Evolutionary conservation across 2,888 invertebrate genomes (phyloP).

Genomic region (Lasius platythorax): DNA sequence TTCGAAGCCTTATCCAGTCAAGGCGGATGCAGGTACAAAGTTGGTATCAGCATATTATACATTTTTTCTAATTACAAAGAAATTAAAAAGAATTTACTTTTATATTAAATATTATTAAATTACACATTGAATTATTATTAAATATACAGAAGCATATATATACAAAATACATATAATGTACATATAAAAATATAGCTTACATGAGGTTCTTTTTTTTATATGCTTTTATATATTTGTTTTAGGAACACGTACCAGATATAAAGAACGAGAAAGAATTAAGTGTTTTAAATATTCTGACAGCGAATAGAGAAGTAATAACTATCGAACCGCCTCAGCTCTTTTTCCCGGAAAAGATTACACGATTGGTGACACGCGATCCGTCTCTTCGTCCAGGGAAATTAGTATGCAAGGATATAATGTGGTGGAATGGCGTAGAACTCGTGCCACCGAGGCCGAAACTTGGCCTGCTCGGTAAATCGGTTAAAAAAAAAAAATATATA

Average conservation of each 20-base stretch:
- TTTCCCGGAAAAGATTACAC: constrained; percentile 90
- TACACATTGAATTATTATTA: no score
- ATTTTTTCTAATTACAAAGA: background rate
- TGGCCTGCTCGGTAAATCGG: constrained; percentile 87
- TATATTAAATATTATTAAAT: background rate
- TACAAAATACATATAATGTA: background rate
- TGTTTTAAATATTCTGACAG: constrained; percentile 88
- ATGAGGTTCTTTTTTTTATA: background rate
- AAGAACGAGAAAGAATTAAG: constrained; percentile 90
- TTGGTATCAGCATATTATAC: constrained; percentile 58
- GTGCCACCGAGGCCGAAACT: constrained; percentile 89
- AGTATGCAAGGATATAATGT: constrained; percentile 90
- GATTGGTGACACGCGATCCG: constrained; percentile 89
- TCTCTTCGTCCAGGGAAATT: constrained; percentile 86
- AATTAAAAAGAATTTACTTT: background rate
- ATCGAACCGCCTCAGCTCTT: constrained; percentile 90
- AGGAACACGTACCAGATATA: constrained; percentile 91
- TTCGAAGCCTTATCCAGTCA: constrained; percentile 91
- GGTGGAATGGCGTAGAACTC: constrained; percentile 91
- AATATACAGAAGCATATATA: background rate
- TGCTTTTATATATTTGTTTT: constrained; percentile 37
- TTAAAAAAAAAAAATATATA: background rate
- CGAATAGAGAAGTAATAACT: constrained; percentile 88
- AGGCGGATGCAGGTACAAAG: constrained; percentile 86
- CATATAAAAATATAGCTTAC: background rate